phyloP scores from a whole-genome alignment of 2,113 vertebrate genomes.

The Podilymbus podiceps region DNA sequence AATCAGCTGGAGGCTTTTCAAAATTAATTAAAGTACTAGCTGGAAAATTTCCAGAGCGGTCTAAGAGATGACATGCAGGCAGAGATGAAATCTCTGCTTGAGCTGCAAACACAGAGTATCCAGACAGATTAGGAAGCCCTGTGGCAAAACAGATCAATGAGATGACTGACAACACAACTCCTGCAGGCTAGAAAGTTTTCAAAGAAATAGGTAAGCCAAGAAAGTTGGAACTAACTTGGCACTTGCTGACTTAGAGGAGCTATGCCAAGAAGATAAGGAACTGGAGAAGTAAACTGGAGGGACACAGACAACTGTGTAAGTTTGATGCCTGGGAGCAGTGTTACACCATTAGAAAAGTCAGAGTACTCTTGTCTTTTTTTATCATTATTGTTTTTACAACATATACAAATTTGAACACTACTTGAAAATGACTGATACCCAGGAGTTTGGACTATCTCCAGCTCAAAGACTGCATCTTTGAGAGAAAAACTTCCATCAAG shows the following conservation, averaged over 20 bases:
- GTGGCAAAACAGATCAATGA: conserved; percentile 53
- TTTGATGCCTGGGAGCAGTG: not conserved
- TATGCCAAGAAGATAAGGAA: not conserved
- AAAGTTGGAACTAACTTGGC: not conserved
- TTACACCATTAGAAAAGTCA: not conserved
- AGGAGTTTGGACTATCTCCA: not conserved
- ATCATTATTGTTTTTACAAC: not conserved
- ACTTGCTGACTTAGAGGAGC: not conserved
- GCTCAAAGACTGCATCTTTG: not conserved
- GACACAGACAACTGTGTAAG: not conserved
- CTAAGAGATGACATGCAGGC: conserved; percentile 28
- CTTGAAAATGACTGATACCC: not conserved
- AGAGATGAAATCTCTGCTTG: conserved; percentile 53
- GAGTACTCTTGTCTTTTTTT: not conserved
- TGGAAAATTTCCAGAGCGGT: conserved; percentile 47
- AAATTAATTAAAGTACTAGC: conserved; percentile 57
- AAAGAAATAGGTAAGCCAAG: conserved; percentile 5
- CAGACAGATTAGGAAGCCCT: conserved; percentile 52
- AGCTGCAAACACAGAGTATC: not conserved
- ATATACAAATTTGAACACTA: not conserved
- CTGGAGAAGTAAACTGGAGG: not conserved
- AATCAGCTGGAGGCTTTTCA: conserved; percentile 62
- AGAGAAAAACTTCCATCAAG: not conserved
- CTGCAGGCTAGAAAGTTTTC: conserved; percentile 41
- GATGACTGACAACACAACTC: conserved; percentile 27